Evolutionary conservation across 2,113 vertebrate genomes (phyloP), one percentile per base, ranked within the genome.

Genomic region (Eudorcas thomsonii): DNA sequence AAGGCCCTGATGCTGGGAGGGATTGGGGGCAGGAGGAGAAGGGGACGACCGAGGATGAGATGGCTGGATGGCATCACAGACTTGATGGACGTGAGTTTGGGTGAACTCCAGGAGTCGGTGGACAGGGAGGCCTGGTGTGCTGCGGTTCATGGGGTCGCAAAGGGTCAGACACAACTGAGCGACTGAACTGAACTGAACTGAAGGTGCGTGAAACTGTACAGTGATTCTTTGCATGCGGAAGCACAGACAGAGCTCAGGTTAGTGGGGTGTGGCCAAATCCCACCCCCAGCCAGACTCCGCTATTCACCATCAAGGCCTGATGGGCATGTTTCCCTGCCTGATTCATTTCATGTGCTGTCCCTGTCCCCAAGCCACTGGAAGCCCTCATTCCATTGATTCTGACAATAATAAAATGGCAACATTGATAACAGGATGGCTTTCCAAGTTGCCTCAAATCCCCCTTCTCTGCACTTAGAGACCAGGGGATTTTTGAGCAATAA

Each of bases 271-370:
- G 1, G 5, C 28, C 5, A 6, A 1, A 2, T 33, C 8, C 14
- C 0, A 16, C 2, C 4, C 43, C 14, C 2, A 23, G 23, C 21
- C n/a, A 7, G 12, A 13, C 25, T 6, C 7, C 1, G 0, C 3
- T 7, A 5, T 36, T 16, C 23, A 2, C 17, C 19, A 3, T 25
- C 0, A 1, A 2, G 36, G 12, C n/a, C 52, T 43, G 26, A 36
- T 6, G n/a, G 28, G 9, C 1, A 2, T 5, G 30, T 57, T 25
- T n/a, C 9, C 16, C 4, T 23, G 82, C 6, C 14, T 14, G 23
- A 15, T 8, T 83, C 55, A 33, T 1, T 21, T 7, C 52, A 77
- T 2, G 1, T 36, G 45, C 13, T 19, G 15, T 36, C 45, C 33
- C 77, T 54, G 48, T 59, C 3, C 21, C 30, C 25, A 33, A 64